Percentiles rank a stretch among this genome's conserved stretches.
Evolutionary conservation across 2,113 vertebrate species (phyloP).

Genomic region (Antigone vipio): DNA sequence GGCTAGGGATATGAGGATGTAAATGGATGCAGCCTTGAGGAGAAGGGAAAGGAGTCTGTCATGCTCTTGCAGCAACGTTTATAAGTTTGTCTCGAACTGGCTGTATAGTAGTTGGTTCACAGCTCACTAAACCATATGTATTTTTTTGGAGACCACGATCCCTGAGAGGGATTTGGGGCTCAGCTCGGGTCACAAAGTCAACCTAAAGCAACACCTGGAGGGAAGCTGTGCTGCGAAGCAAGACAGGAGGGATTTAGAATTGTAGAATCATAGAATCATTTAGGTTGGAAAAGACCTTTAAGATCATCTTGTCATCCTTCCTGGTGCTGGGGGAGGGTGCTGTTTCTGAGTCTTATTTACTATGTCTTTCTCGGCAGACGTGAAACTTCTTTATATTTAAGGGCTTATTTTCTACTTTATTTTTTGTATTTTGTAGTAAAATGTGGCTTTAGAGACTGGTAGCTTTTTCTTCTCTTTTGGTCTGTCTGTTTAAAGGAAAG

Average conservation of each 20-base stretch:
- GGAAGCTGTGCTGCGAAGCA: neutral
- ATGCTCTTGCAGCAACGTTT: neutral
- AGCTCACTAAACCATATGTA: neutral
- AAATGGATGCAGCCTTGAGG: neutral
- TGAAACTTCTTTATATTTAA: neutral
- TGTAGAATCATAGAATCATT: no score
- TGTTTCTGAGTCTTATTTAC: neutral
- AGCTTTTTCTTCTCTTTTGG: neutral
- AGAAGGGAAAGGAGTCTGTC: neutral
- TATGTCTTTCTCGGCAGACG: neutral
- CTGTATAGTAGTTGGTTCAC: neutral
- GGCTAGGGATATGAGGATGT: neutral
- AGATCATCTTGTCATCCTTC: neutral
- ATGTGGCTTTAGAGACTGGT: neutral
- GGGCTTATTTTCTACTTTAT: neutral
- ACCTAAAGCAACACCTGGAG: neutral
- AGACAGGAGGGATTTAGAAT: neutral
- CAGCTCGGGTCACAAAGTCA: neutral
- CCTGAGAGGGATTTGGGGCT: neutral
- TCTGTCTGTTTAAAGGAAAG: neutral
- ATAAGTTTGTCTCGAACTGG: neutral
- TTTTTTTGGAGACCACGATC: neutral
- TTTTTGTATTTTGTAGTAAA: slow-evolving; percentile 16
- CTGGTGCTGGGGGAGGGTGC: neutral
- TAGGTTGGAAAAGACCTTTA: no score